Conservation (phyloP, 2,797 vertebrate species). For the Diplodus sargus region DNA sequence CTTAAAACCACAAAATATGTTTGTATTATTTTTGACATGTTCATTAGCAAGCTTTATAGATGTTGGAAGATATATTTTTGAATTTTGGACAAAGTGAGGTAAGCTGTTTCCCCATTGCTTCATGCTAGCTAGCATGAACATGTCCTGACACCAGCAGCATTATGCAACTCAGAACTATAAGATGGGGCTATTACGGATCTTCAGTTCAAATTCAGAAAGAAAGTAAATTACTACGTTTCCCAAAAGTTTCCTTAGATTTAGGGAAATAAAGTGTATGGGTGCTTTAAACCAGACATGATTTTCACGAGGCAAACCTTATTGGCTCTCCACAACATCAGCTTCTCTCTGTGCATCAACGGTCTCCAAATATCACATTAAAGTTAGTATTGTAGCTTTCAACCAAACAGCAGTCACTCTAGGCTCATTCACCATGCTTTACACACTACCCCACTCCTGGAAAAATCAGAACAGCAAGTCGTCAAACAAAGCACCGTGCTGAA, state of each 20-base stretch:
- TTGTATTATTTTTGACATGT: not conserved
- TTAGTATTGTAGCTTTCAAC: constrained; percentile 1
- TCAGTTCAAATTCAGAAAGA: not conserved
- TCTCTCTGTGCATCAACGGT: not conserved
- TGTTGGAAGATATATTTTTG: not conserved
- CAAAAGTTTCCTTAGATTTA: not conserved
- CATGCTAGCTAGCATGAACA: not conserved
- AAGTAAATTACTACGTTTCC: not conserved
- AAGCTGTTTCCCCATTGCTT: not conserved
- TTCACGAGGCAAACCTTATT: not conserved
- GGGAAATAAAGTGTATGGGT: not conserved
- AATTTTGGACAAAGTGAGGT: not conserved
- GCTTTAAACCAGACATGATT: not conserved
- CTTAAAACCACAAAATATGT: not conserved
- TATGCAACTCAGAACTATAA: not conserved
- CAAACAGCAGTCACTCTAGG: not conserved
- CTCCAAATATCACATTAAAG: not conserved
- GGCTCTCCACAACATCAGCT: not conserved
- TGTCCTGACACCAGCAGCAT: not conserved
- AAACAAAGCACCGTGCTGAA: constrained; percentile 40
- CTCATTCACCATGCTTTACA: constrained; percentile 44
- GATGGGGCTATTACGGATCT: not conserved
- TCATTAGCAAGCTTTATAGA: not conserved
- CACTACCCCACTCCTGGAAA: not conserved
- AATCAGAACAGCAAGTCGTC: constrained; percentile 37